Conservation (phyloP, 1,140 invertebrate species). For the Lithobius niger region DNA sequence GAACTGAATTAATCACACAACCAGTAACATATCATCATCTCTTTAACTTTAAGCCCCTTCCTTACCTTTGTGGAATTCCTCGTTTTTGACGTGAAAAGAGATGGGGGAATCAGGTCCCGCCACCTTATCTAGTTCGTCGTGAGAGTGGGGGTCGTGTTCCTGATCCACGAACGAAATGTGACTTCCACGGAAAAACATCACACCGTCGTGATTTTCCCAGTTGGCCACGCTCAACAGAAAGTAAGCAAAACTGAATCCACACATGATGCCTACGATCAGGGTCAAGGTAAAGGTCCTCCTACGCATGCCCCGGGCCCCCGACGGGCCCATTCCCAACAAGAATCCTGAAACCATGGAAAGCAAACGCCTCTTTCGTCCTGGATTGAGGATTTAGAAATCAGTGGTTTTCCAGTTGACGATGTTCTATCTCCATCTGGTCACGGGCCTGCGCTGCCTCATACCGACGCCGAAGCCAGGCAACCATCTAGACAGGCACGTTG, state of each 20-base stretch:
- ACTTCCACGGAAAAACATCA: slow-evolving; percentile 7
- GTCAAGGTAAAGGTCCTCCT: slow-evolving; percentile 20
- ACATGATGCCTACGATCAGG: slow-evolving; percentile 27
- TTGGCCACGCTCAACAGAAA: slow-evolving; percentile 25
- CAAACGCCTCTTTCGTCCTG: too few species aligned
- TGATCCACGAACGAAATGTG: slow-evolving; percentile 10
- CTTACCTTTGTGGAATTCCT: slow-evolving; percentile 42
- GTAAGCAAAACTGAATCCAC: slow-evolving; percentile 34
- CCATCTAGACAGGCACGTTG: too few species aligned
- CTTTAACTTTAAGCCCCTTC: neutral
- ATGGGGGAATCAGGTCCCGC: slow-evolving; percentile 37
- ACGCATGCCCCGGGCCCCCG: too few species aligned
- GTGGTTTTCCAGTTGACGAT: too few species aligned
- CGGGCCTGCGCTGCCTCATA: too few species aligned
- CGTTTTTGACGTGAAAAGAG: slow-evolving; percentile 39
- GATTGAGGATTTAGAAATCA: too few species aligned
- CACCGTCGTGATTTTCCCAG: slow-evolving; percentile 14
- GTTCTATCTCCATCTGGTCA: too few species aligned
- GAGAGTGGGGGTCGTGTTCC: slow-evolving; percentile 41
- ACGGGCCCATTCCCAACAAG: too few species aligned
- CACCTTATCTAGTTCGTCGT: slow-evolving; percentile 39
- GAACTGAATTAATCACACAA: too few species aligned
- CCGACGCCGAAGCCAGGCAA: too few species aligned
- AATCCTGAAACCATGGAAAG: too few species aligned
- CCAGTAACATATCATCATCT: too few species aligned